These are phyloP conservation scores for Daphoenositta chrysoptera DNA, from an alignment of 2,113 vertebrate species.

Conservation along the genomic window DNA sequence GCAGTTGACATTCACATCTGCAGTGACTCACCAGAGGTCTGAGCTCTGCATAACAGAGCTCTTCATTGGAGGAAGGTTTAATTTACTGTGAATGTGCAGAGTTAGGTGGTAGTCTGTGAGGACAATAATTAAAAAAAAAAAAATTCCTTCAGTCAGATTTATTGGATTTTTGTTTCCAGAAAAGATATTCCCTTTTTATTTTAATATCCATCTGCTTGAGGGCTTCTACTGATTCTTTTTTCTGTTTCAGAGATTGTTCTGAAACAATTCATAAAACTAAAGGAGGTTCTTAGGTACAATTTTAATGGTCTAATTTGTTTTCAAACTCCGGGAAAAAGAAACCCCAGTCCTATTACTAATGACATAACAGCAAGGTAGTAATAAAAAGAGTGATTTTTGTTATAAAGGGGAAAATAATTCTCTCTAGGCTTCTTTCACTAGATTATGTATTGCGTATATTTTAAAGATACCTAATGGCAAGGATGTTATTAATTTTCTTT, in stretches of 20 bases:
- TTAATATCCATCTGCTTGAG: slow-evolving; percentile 44
- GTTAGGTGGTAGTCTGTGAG: neutral
- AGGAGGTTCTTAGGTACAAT: slow-evolving; percentile 45
- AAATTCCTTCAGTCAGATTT: neutral
- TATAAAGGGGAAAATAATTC: slow-evolving; percentile 16
- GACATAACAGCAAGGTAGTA: slow-evolving; percentile 24
- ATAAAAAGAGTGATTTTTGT: slow-evolving; percentile 34
- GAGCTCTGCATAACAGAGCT: neutral
- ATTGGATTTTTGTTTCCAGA: slow-evolving; percentile 20
- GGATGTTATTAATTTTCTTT: neutral
- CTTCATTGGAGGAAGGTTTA: neutral
- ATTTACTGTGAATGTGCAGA: neutral
- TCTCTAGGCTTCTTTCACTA: neutral
- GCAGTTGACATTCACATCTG: neutral
- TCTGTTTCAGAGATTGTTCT: slow-evolving; percentile 14
- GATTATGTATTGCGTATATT: neutral
- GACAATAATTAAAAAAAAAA: neutral
- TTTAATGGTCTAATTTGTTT: slow-evolving; percentile 63
- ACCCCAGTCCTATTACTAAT: slow-evolving; percentile 44
- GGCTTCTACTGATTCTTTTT: slow-evolving; percentile 28
- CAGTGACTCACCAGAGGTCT: neutral
- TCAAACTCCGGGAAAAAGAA: slow-evolving; percentile 35
- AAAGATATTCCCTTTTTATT: slow-evolving; percentile 31
- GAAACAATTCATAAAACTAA: slow-evolving; percentile 49
- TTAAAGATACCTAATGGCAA: neutral